Conservation (phyloP, 2,113 vertebrate species). For the Phalacrocorax carbo region DNA sequence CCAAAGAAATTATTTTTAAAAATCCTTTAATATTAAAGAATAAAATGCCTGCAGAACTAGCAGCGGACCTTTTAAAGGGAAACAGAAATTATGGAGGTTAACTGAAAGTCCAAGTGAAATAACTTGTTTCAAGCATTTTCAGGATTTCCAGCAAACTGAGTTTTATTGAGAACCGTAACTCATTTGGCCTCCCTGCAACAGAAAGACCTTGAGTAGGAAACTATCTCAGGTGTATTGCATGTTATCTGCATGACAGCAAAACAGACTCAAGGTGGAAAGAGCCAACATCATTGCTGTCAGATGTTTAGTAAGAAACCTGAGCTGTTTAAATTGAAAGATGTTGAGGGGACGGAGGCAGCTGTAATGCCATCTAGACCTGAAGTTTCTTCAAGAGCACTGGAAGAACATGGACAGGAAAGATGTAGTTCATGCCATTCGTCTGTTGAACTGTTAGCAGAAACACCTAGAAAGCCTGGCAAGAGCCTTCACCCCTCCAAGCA, state of each 20-base stretch:
- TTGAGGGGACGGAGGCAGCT: not conserved
- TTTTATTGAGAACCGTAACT: not conserved
- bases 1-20: not conserved
- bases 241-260: not conserved
- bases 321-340: not conserved
- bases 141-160: not conserved
- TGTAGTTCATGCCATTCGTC: not conserved
- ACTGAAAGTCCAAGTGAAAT: not conserved
- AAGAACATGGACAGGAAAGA: not conserved
- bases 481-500: not conserved
- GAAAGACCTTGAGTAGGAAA: not conserved
- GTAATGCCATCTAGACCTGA: not conserved
- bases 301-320: not conserved
- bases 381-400: not conserved
- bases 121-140: not conserved
- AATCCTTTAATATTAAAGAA: not conserved
- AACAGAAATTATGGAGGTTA: not conserved
- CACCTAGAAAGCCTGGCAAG: not conserved
- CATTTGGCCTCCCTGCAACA: not conserved
- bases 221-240: fast-evolving
- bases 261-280: not conserved
- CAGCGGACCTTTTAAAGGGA: not conserved
- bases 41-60: not conserved
- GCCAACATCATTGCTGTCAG: not conserved
- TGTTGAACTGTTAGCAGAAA: not conserved